Conservation (phyloP, 2,888 invertebrate species). For the Eristalis pertinax region DNA sequence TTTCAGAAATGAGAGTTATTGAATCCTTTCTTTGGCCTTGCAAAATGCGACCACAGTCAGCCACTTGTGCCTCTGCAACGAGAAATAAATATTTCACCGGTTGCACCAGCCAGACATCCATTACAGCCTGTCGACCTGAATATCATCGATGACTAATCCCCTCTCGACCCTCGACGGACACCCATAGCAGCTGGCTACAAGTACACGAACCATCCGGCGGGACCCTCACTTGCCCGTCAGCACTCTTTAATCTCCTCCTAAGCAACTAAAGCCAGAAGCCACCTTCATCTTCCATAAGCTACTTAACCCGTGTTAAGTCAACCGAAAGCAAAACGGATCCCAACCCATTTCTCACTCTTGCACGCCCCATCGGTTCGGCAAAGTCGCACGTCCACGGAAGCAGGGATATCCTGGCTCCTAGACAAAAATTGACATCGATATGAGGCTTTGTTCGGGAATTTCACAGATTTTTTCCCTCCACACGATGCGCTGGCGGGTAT, state of each 20-base stretch:
- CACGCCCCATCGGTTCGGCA: not conserved
- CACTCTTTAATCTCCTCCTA: not conserved
- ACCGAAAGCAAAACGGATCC: constrained; percentile 16
- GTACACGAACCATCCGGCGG: too few species aligned
- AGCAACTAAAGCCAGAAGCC: not conserved
- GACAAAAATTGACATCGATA: constrained; percentile 41
- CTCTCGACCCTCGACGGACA: too few species aligned
- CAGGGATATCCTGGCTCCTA: not conserved
- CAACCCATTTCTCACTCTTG: not conserved
- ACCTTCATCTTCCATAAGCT: not conserved
- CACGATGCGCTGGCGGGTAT: not conserved
- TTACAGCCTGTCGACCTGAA: too few species aligned
- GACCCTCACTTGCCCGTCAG: not conserved
- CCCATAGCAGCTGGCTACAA: too few species aligned
- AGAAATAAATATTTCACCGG: too few species aligned
- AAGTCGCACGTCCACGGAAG: not conserved
- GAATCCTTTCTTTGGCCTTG: too few species aligned
- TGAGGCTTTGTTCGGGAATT: constrained; percentile 20
- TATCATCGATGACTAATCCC: too few species aligned
- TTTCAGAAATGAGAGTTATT: too few species aligned
- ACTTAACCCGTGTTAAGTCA: constrained; percentile 2
- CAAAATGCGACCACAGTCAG: too few species aligned
- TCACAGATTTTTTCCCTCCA: constrained; percentile 17
- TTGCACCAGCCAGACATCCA: too few species aligned
- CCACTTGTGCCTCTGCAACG: too few species aligned